A percentile compares a stretch with the other conserved stretches of the same genome.
These are phyloP conservation scores for Triops cancriformis DNA, from an alignment of 1,140 invertebrate species.

Conservation along the genomic window DNA sequence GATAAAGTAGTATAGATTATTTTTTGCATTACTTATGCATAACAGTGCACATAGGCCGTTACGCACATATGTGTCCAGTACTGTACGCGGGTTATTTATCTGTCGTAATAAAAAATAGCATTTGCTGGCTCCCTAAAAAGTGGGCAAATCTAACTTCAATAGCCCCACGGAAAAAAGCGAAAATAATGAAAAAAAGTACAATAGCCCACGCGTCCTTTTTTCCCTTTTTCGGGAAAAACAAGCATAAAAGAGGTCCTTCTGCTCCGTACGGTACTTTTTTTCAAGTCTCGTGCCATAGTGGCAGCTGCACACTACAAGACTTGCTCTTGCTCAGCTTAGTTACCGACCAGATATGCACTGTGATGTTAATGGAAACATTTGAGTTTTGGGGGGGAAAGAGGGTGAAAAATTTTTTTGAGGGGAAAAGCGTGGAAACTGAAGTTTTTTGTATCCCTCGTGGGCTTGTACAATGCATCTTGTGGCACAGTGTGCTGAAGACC, in stretches of 20 bases:
- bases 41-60: neutral
- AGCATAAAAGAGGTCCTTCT: neutral
- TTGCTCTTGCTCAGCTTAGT: neutral
- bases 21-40: neutral
- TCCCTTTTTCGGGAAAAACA: neutral
- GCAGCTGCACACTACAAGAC: neutral
- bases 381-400: neutral
- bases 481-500: neutral
- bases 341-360: constrained; percentile 4
- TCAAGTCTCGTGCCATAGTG: neutral
- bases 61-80: constrained; percentile 2
- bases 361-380: constrained; percentile 10
- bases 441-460: neutral
- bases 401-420: neutral
- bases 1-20: neutral
- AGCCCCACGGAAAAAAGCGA: neutral
- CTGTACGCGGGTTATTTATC: neutral
- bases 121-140: neutral
- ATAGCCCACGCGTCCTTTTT: constrained; percentile 15
- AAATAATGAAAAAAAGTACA: neutral
- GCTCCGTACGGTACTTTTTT: neutral
- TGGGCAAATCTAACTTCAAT: neutral
- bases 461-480: neutral
- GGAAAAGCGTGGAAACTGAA: neutral
- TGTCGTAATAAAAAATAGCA: neutral